phyloP scores from a whole-genome alignment of 2,888 invertebrate species.

The Tineola bisselliella region DNA sequence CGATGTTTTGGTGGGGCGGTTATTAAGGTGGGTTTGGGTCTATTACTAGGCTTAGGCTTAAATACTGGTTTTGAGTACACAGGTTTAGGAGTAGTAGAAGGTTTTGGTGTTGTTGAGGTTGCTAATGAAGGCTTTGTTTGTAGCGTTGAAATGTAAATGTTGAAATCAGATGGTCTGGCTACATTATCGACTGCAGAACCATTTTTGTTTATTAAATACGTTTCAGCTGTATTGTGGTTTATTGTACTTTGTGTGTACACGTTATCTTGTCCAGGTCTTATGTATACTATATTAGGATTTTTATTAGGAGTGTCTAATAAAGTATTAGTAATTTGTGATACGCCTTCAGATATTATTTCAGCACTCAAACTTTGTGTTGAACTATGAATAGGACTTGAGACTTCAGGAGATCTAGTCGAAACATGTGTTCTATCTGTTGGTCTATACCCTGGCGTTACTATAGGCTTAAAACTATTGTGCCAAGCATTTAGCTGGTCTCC shows the following conservation, averaged over 20 bases:
- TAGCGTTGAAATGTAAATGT: slow-evolving; percentile 56
- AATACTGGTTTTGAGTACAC: slow-evolving; percentile 62
- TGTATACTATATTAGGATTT: slow-evolving; percentile 42
- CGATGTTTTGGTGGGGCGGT: slow-evolving; percentile 17
- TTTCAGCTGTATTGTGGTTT: slow-evolving; percentile 70
- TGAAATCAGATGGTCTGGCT: slow-evolving; percentile 60
- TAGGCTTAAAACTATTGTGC: slow-evolving; percentile 57
- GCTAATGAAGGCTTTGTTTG: slow-evolving; percentile 56
- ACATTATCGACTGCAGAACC: slow-evolving; percentile 66
- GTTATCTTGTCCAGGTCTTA: slow-evolving; percentile 40
- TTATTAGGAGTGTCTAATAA: slow-evolving; percentile 54
- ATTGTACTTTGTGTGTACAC: slow-evolving; percentile 65
- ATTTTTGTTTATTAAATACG: slow-evolving; percentile 68
- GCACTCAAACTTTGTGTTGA: slow-evolving; percentile 39
- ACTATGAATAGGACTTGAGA: slow-evolving; percentile 20
- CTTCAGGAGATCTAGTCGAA: slow-evolving; percentile 14
- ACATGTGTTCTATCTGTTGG: slow-evolving; percentile 32
- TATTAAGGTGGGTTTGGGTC: slow-evolving; percentile 27
- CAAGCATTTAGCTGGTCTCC: slow-evolving; percentile 47
- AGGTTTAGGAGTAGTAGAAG: slow-evolving; percentile 51
- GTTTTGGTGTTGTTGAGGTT: slow-evolving; percentile 34
- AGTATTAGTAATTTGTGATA: slow-evolving; percentile 66
- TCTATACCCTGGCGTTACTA: slow-evolving; percentile 56
- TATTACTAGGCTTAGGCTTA: slow-evolving; percentile 56
- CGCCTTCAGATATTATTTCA: slow-evolving; percentile 66